Percentiles rank a stretch among this genome's conserved stretches.
phyloP scores from a whole-genome alignment of 2,113 vertebrate species.

The Terrapene triunguis region DNA sequence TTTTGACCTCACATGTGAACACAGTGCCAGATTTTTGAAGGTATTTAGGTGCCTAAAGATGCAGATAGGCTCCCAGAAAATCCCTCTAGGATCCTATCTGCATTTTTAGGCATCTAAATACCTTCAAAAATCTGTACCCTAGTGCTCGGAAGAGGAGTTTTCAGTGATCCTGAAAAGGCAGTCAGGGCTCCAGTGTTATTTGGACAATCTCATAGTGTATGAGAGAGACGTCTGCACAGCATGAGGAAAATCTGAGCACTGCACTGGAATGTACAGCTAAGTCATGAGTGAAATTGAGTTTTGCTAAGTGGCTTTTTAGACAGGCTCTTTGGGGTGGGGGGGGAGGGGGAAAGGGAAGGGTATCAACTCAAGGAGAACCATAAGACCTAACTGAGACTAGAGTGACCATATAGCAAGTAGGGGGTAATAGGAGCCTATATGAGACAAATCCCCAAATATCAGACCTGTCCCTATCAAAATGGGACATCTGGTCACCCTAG shows the following conservation, averaged over 20 bases:
- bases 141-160: conserved; percentile 49
- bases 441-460: no score
- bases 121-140: conserved; percentile 25
- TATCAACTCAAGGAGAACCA: not conserved
- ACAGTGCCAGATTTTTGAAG: not conserved
- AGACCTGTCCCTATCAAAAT: no score
- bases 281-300: not conserved
- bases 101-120: not conserved
- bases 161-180: conserved; percentile 67
- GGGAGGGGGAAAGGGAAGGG: not conserved
- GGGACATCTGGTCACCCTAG: not conserved
- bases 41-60: not conserved
- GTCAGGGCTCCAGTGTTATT: conserved; percentile 48
- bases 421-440: no score
- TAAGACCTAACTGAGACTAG: not conserved
- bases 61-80: not conserved
- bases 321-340: not conserved
- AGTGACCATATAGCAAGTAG: no score
- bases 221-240: conserved; percentile 57
- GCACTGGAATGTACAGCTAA: conserved; percentile 37
- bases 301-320: not conserved
- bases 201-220: conserved; percentile 36
- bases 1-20: not conserved
- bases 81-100: no score
- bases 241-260: conserved; percentile 47